Percentiles rank a stretch among this genome's conserved stretches.
These are phyloP conservation scores for Zonitis immaculata DNA, from an alignment of 2,888 invertebrate genomes.

Conservation along the genomic window DNA sequence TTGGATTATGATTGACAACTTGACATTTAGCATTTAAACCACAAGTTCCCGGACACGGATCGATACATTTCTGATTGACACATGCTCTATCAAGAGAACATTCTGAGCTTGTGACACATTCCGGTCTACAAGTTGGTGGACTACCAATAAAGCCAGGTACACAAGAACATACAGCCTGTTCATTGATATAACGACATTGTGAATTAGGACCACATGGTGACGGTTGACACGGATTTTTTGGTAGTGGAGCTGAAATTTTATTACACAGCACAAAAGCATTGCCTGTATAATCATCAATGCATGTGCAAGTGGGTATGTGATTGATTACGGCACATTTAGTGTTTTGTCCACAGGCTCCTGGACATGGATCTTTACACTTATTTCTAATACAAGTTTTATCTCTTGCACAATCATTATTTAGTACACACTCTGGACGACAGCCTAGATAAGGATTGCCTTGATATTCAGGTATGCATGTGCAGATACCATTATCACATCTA, in stretches of 20 bases:
- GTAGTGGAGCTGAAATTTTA: constrained; percentile 44
- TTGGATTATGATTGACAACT: constrained; percentile 62
- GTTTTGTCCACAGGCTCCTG: constrained; percentile 70
- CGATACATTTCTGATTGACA: constrained; percentile 62
- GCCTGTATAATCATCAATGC: constrained; percentile 65
- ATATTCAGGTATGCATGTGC: constrained; percentile 68
- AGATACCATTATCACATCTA: constrained; percentile 62
- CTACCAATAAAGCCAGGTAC: constrained; percentile 63
- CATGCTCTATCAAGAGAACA: constrained; percentile 64
- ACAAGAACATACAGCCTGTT: constrained; percentile 64
- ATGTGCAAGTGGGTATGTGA: constrained; percentile 73
- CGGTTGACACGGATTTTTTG: constrained; percentile 50
- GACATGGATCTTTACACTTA: constrained; percentile 75
- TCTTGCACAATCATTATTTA: constrained; percentile 67
- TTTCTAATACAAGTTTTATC: constrained; percentile 66
- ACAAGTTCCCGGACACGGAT: constrained; percentile 68
- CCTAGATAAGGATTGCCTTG: constrained; percentile 72
- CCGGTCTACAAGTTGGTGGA: constrained; percentile 66
- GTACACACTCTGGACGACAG: constrained; percentile 77
- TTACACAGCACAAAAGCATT: constrained; percentile 68
- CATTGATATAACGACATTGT: constrained; percentile 59
- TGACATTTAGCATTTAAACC: constrained; percentile 64
- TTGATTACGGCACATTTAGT: constrained; percentile 72
- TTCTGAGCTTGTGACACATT: constrained; percentile 63
- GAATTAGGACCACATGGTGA: constrained; percentile 72